Evolutionary conservation across 2,113 vertebrate species (phyloP), one percentile per base, ranked within the genome.

Genomic region (Silurus glanis): DNA sequence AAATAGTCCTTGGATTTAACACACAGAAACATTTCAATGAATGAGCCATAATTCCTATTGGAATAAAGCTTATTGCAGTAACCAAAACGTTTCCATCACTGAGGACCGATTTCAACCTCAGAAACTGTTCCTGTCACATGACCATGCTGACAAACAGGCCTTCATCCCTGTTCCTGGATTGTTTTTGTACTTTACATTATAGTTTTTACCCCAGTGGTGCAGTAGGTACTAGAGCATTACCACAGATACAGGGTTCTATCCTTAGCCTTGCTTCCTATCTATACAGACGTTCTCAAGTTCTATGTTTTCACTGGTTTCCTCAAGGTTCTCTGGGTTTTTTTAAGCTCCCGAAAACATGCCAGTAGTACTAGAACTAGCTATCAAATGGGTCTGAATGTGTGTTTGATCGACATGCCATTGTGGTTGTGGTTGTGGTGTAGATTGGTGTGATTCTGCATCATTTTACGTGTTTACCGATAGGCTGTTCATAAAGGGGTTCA

Each of bases 1-100:
- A 80, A 37, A 25, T 75, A 75, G 72, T 6, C 72, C 19, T 55
- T 76, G 74, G 23, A 80, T 45, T 59, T 59, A 45, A 80, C 51
- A 14, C 47, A 12, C 49, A 14, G 72, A 5, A 53, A 55, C 10
- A 25, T 80, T 80, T 47, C 17, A 16, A 9, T 45, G 28, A 19
- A 45, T 80, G 4, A 61, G 37, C 37, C 37, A 37, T 37, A 37
- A 37, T 37, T 37, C 37, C 37, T 37, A 37, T 37, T 37, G 37
- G 37, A 37, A 49, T 13, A 51, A 53, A 53, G 10, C 23, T 37
- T 76, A 53, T 21, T 53, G 74, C 74, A 76, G 74, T 17, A 45
- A 71, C 28, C 21, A 6, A 17, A 37, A 28, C 6, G 16, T 49
- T 75, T 75, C 21, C 72, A 75, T 76, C 14, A 25, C 23, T 21